Evolutionary conservation across 2,113 vertebrate genomes (phyloP), one percentile per base, ranked within the genome.

Genomic region (Lepisosteus oculatus): DNA sequence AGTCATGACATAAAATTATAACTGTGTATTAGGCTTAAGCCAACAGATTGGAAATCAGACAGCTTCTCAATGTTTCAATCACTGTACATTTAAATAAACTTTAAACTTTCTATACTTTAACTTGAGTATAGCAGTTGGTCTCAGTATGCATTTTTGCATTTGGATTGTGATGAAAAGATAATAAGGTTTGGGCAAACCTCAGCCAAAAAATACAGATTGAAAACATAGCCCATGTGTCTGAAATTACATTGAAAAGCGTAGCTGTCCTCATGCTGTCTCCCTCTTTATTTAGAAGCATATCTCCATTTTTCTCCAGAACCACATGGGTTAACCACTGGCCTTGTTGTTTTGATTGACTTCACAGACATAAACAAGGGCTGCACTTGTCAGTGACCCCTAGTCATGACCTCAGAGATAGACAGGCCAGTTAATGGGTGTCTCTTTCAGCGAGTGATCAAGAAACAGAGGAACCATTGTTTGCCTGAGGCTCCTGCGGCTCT

Each of bases 281-380:
- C 43, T 9, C 45, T 70, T 66, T 55, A 29, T 72, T 45, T 45
- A 17, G 17, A 72, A 13, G 42, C 51, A 51, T 9, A 51, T 6
- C 47, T 51, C 29, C 57, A 66, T 71, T 57, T 56, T 3, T 15
- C 2, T 54, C 68, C 69, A 44, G 83, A 72, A 78, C 70, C 70
- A 76, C 73, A 87, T 81, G 88, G 85, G 87, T 85, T 89, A 87
- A 88, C 70, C 0, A 13, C 14, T 72, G 82, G 79, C 79, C 82
- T 77, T 79, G 54, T 72, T 87, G 82, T 88, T 88, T 89, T 87
- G 82, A 88, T 91, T 90, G 89, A 88, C 89, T 87, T 83, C 79
- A 76, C 85, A 92, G 89, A 91, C 83, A 81, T 91, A 91, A 92
- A 91, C 89, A 92, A 89, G 87, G 86, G 83, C 83, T 65, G 81